Conservation (phyloP, 2,888 invertebrate species). For the Disparrhopalites patrizii region DNA sequence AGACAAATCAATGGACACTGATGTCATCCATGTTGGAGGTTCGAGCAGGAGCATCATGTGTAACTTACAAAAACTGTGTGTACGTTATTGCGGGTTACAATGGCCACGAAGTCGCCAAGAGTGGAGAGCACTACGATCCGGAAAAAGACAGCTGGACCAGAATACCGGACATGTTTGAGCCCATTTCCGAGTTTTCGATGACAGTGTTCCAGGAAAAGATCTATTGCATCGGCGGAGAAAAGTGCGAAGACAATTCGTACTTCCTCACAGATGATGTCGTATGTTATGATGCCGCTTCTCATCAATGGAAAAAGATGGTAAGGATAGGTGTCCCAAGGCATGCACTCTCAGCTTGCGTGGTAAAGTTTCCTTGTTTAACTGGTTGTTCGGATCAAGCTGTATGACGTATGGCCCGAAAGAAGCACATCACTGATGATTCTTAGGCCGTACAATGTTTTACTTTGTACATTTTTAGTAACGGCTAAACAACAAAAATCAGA, state of each 20-base stretch:
- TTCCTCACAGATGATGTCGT: neutral
- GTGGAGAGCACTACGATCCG: slow-evolving; percentile 81
- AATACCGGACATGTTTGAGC: slow-evolving; percentile 84
- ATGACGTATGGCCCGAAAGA: too few species aligned
- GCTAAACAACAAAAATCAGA: too few species aligned
- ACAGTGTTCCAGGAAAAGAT: slow-evolving; percentile 79
- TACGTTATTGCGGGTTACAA: slow-evolving; percentile 70
- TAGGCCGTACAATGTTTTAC: neutral
- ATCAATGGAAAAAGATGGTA: slow-evolving; percentile 1
- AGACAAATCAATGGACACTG: neutral
- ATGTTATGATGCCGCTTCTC: neutral
- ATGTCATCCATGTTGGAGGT: neutral
- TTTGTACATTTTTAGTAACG: too few species aligned
- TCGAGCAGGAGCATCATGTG: slow-evolving; percentile 72
- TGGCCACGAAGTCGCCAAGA: slow-evolving; percentile 81
- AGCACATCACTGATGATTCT: too few species aligned
- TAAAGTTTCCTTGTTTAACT: neutral
- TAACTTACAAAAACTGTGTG: slow-evolving; percentile 74
- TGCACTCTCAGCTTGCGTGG: slow-evolving; percentile 2
- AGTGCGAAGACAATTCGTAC: neutral
- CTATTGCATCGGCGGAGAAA: slow-evolving; percentile 80
- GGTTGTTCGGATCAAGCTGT: neutral
- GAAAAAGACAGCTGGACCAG: slow-evolving; percentile 72
- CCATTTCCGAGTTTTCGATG: slow-evolving; percentile 87
- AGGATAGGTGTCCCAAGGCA: slow-evolving; percentile 3